Conservation (phyloP, 2,113 vertebrate genomes). For the Ivindomyrus marchei region DNA sequence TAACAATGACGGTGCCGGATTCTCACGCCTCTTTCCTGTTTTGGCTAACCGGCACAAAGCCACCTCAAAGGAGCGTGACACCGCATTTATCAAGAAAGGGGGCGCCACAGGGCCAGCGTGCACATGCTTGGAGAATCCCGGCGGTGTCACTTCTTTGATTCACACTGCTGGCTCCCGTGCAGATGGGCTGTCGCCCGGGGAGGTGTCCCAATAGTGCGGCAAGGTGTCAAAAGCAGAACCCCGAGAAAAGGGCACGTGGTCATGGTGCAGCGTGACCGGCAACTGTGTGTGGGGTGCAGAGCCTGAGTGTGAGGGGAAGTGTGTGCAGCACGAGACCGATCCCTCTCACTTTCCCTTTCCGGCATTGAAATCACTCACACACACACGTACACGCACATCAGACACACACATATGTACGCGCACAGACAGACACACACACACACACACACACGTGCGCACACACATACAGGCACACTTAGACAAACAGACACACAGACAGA, state of each 20-base stretch:
- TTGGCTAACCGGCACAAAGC: not conserved
- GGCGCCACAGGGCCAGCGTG: not conserved
- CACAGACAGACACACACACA: too few species aligned
- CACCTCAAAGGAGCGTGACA: not conserved
- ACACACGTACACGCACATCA: not conserved
- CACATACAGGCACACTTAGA: too few species aligned
- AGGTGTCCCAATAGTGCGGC: not conserved
- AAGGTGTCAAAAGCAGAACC: not conserved
- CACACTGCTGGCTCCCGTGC: not conserved
- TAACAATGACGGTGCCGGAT: not conserved
- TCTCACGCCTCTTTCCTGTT: not conserved
- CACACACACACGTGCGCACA: not conserved
- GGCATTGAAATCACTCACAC: not conserved
- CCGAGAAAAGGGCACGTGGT: not conserved
- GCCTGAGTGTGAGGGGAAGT: not conserved
- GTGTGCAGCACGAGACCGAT: not conserved
- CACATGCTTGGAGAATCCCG: not conserved
- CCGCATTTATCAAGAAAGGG: not conserved
- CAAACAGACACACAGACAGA: not conserved
- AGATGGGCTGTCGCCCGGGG: not conserved
- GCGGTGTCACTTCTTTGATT: not conserved
- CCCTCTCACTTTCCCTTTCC: slow-evolving; percentile 3
- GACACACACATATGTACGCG: not conserved
- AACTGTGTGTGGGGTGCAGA: not conserved
- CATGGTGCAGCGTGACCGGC: not conserved